phyloP scores from a whole-genome alignment of 2,113 vertebrate genomes.

The Sinocyclocheilus anshuiensis region DNA sequence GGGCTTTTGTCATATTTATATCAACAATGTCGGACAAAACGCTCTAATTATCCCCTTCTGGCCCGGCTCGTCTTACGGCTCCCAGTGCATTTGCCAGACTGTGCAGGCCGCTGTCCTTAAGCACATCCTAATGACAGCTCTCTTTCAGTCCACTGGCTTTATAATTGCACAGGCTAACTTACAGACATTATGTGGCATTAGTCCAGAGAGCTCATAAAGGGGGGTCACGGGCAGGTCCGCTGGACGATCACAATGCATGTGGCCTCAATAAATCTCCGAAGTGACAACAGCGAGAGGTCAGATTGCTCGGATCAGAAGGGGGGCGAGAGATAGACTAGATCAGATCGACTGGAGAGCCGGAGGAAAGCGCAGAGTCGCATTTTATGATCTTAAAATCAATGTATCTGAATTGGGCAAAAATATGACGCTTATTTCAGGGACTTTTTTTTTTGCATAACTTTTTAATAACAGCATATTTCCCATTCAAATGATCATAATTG shows the following conservation, averaged over 20 bases:
- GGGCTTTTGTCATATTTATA: slow-evolving; percentile 94
- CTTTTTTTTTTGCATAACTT: too few relatives aligned
- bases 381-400: not conserved
- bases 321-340: not conserved
- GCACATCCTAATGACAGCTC: slow-evolving; percentile 84
- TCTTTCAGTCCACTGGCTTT: slow-evolving; percentile 80
- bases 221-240: slow-evolving; percentile 77
- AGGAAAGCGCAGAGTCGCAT: not conserved
- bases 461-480: too few relatives aligned
- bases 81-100: slow-evolving; percentile 79
- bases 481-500: too few relatives aligned
- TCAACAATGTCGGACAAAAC: slow-evolving; percentile 92
- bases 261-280: slow-evolving; percentile 61
- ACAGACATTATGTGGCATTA: slow-evolving; percentile 81
- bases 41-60: slow-evolving; percentile 93
- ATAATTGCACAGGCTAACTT: slow-evolving; percentile 85
- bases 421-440: too few relatives aligned
- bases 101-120: slow-evolving; percentile 86
- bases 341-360: not conserved
- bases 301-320: not conserved
- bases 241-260: slow-evolving; percentile 61
- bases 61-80: slow-evolving; percentile 77
- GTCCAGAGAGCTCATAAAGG: slow-evolving; percentile 78
- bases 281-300: slow-evolving; percentile 50
- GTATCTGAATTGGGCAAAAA: too few relatives aligned